A percentile compares a stretch with the other conserved stretches of the same genome.
Evolutionary conservation across 2,888 invertebrate species (phyloP).

Genomic region (Chymomyza procnemis): DNA sequence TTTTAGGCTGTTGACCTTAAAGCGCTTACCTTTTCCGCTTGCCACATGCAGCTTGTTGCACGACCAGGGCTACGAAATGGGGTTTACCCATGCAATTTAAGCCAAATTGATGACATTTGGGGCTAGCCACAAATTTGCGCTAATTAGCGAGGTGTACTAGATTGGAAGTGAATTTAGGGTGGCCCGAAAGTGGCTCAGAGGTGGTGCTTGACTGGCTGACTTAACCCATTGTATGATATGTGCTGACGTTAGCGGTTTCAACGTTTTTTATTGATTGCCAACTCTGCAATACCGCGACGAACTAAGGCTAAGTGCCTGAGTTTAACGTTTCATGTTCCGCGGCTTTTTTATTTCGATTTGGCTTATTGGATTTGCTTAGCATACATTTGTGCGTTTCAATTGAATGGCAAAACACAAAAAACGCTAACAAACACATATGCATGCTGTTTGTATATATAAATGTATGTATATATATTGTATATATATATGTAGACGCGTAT

Average conservation of each 20-base stretch:
- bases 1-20: constrained; percentile 72
- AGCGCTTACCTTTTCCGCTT: neutral
- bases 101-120: neutral
- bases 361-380: constrained; percentile 60
- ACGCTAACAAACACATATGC: neutral
- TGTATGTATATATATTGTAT: too few relatives aligned
- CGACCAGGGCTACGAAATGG: constrained; percentile 9
- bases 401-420: constrained; percentile 7
- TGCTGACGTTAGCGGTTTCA: neutral
- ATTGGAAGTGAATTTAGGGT: neutral
- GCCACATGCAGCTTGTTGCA: neutral
- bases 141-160: constrained; percentile 32
- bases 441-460: too few relatives aligned
- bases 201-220: neutral
- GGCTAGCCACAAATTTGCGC: constrained; percentile 22
- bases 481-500: too few relatives aligned
- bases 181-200: neutral
- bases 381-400: constrained; percentile 34
- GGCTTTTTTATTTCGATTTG: neutral
- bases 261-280: constrained; percentile 53
- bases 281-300: constrained; percentile 36
- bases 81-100: constrained; percentile 49
- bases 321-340: neutral
- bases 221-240: neutral
- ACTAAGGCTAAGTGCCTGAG: neutral